Conservation (phyloP, 2,888 invertebrate genomes). For the Trilocha varians region DNA sequence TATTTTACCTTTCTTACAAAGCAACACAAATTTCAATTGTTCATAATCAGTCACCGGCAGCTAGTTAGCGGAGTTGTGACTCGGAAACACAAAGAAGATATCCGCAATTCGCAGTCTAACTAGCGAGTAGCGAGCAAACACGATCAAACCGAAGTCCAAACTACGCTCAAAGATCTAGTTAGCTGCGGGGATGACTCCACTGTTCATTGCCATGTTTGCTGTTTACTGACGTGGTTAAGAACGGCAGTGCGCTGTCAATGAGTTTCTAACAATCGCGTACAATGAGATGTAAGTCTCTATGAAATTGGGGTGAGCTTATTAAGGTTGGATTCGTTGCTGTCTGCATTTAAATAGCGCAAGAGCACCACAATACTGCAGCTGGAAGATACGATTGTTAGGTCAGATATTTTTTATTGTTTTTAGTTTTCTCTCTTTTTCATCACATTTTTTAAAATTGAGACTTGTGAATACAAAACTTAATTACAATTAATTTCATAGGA, state of each 20-base stretch:
- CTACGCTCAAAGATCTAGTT: slow-evolving; percentile 67
- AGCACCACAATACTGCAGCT: too few species aligned
- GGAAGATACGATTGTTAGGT: too few species aligned
- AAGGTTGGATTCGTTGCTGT: not conserved
- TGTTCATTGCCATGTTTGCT: slow-evolving; percentile 45
- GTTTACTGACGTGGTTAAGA: slow-evolving; percentile 29
- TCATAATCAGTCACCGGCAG: slow-evolving; percentile 42
- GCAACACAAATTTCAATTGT: slow-evolving; percentile 19
- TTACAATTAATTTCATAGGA: too few species aligned
- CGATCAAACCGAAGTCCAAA: slow-evolving; percentile 61
- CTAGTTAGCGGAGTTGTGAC: slow-evolving; percentile 62
- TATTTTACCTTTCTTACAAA: slow-evolving; percentile 9
- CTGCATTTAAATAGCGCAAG: too few species aligned
- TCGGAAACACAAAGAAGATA: slow-evolving; percentile 62
- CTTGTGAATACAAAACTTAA: too few species aligned
- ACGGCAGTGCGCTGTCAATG: slow-evolving; percentile 22
- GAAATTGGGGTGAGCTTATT: not conserved
- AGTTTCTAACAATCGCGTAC: slow-evolving; percentile 17
- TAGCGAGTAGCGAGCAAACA: slow-evolving; percentile 55
- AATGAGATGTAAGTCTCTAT: slow-evolving; percentile 28
- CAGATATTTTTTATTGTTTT: too few species aligned
- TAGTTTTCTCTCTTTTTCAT: too few species aligned
- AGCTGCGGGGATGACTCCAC: slow-evolving; percentile 47
- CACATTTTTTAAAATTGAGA: too few species aligned
- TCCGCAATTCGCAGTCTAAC: slow-evolving; percentile 57